Percentiles rank a stretch among this genome's conserved stretches.
Conservation (phyloP, 2,888 invertebrate species). For the Meloe dianella region DNA sequence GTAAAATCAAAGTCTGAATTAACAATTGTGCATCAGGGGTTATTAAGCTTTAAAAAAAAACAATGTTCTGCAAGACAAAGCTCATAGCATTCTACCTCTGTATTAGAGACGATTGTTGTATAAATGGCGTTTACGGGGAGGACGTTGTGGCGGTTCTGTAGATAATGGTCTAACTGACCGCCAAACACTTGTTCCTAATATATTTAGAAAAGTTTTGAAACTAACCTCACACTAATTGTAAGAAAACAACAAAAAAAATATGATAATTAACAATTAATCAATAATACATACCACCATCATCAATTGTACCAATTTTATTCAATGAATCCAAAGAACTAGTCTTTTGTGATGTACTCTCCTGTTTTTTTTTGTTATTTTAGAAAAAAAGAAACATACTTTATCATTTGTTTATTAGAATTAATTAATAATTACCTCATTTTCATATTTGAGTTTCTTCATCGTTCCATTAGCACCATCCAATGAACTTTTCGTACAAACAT, state of each 20-base stretch:
- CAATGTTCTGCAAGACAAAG: conserved; percentile 18
- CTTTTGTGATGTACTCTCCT: conserved; percentile 51
- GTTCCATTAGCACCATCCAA: conserved; percentile 50
- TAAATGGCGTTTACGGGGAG: conserved; percentile 64
- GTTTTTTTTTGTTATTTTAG: too few species aligned
- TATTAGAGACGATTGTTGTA: conserved; percentile 56
- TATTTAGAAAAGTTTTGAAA: conserved; percentile 25
- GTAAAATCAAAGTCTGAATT: conserved; percentile 12
- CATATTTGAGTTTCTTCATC: conserved; percentile 57
- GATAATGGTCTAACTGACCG: conserved; percentile 65
- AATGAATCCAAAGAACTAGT: conserved; percentile 56
- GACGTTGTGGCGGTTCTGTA: conserved; percentile 64
- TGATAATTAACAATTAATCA: conserved; percentile 22
- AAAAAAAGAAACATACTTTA: too few species aligned
- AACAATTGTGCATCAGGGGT: conserved; percentile 24
- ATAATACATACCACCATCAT: conserved; percentile 55
- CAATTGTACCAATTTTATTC: conserved; percentile 50
- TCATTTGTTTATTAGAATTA: too few species aligned
- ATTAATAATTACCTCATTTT: conserved; percentile 53
- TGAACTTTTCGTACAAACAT: conserved; percentile 47
- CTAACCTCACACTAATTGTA: conserved; percentile 12
- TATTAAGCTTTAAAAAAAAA: too few species aligned
- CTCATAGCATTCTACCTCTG: conserved; percentile 44
- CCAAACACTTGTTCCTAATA: conserved; percentile 58
- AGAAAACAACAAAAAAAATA: conserved; percentile 8